Evolutionary conservation across 1,140 invertebrate genomes (phyloP).

Genomic region (Lasioglossum baleicum): DNA sequence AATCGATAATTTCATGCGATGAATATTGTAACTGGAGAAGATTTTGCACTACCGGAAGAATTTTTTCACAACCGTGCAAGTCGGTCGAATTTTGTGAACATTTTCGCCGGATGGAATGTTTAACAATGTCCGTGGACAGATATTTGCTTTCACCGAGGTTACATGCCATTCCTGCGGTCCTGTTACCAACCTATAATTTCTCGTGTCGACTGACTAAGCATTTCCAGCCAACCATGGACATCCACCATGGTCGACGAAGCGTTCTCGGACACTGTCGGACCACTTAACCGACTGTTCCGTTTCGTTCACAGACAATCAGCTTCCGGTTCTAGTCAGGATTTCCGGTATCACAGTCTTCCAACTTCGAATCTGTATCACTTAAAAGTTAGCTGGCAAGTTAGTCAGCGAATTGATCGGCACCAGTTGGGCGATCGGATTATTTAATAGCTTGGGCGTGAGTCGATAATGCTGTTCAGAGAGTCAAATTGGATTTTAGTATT

Average conservation of each 20-base stretch:
- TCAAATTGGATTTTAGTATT: too few species aligned
- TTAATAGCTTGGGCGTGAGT: too few species aligned
- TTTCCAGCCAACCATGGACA: conserved; percentile 50
- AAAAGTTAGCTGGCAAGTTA: not conserved
- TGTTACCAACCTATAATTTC: conserved; percentile 57
- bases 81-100: too few species aligned
- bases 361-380: not conserved
- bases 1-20: too few species aligned
- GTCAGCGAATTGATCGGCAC: too few species aligned
- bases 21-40: too few species aligned
- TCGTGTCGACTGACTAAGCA: conserved; percentile 65
- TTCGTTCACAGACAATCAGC: conserved; percentile 57
- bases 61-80: too few species aligned
- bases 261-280: conserved; percentile 48
- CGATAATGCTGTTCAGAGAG: too few species aligned
- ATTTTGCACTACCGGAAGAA: too few species aligned
- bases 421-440: too few species aligned
- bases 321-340: conserved; percentile 59
- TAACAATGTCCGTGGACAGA: conserved; percentile 16
- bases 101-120: conserved; percentile 23
- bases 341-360: conserved; percentile 25
- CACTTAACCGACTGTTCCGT: conserved; percentile 65
- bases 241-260: conserved; percentile 42
- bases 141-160: conserved; percentile 24
- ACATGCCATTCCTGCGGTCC: conserved; percentile 28